Conservation (phyloP, 1,140 invertebrate genomes). For the Drosophila kepulauana region DNA sequence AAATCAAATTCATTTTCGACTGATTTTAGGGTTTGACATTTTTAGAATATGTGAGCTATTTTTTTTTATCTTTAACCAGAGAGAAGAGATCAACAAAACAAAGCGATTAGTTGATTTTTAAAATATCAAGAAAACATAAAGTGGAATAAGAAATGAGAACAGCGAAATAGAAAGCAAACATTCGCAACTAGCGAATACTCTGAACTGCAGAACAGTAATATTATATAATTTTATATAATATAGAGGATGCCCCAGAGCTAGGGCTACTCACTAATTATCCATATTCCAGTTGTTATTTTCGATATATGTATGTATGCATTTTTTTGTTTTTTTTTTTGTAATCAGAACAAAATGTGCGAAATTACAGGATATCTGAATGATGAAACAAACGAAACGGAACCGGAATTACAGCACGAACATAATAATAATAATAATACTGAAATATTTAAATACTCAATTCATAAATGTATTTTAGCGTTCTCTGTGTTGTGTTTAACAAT, state of each 20-base stretch:
- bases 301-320: too few relatives aligned
- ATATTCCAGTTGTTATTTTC: neutral
- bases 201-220: neutral
- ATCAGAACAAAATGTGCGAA: too few relatives aligned
- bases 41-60: neutral
- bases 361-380: neutral
- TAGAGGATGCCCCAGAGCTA: neutral
- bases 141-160: neutral
- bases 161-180: neutral
- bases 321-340: constrained; percentile 4
- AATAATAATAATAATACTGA: neutral
- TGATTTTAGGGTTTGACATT: neutral
- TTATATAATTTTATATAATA: neutral
- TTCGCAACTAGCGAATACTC: neutral
- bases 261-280: neutral
- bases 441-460: constrained; percentile 5
- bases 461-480: constrained; percentile 24
- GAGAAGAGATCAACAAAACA: too few relatives aligned
- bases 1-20: neutral
- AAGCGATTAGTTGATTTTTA: neutral
- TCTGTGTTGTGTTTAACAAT: constrained; percentile 38
- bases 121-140: neutral
- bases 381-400: neutral
- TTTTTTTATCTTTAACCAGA: too few relatives aligned
- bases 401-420: neutral